Base-by-base conservation (phyloP, 1,140 invertebrate genomes). In the Xylocopa sonorina region DNA sequence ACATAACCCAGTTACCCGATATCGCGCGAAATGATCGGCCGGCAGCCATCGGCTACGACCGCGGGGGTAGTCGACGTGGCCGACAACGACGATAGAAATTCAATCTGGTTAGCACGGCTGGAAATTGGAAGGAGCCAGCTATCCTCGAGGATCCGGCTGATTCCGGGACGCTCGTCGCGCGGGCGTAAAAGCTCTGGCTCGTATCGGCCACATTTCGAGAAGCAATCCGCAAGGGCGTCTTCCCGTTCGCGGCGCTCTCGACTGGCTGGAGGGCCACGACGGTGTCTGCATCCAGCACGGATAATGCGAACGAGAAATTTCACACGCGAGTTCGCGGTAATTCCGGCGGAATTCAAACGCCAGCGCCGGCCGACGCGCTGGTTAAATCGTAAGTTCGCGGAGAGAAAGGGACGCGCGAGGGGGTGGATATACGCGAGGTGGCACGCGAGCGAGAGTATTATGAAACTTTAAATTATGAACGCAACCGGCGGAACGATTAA, bases 101-200 rank as follows among this genome's bases (percentile, higher is more conserved):
- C 89, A 91, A 91, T 89, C 89, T 90, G 87, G 87, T 85, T 88
- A 83, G 83, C 85, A 88, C 84, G 80, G 85, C 80, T 88, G 85
- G 86, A 90, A 90, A 90, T 91, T 89, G 87, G 87, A 88, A 89
- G n/a, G 85, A 89, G 88, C 85, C 85, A 84, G 78, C 78, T 88
- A 84, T 78, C 81, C 81, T 6, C 81, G 18, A 57, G 66, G 41
- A 41, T n/a, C 21, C 38, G 72, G 64, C 68, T 85, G 85, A 88
- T 88, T 88, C 86, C 67, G 76, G 75, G 73, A 82, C 82, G 43
- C 51, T 71, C 60, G 68, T 71, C 76, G 69, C 68, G 60, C n/a
- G n/a, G n/a, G 73, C 43, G 72, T 60, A 71, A 64, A 81, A 60
- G 66, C 81, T 46, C 55, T 34, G 69, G 7, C 67, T 81, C 63